Evolutionary conservation across 1,140 invertebrate genomes (phyloP).

Genomic region (Caenorhabditis inopinata): DNA sequence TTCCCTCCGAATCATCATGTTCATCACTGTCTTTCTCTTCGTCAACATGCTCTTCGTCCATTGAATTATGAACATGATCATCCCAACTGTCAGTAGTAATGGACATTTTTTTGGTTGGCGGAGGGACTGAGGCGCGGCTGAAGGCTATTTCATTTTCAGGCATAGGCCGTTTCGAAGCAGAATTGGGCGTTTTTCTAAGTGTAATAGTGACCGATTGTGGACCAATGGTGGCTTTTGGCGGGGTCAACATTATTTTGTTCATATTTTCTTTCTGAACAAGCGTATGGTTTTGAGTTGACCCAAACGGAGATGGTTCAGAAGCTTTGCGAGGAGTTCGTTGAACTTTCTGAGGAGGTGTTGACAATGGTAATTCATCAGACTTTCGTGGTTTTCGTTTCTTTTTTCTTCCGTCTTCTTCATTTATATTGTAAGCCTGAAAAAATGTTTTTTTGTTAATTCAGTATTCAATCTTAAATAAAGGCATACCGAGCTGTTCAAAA

Average conservation of each 20-base stretch:
- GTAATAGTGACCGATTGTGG: background rate
- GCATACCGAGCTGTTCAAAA: too few species aligned
- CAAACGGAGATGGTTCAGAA: too few species aligned
- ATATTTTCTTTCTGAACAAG: background rate
- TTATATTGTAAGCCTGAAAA: background rate
- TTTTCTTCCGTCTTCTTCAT: background rate
- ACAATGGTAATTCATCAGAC: too few species aligned
- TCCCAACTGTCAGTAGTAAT: background rate
- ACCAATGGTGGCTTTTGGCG: background rate
- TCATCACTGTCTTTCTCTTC: background rate
- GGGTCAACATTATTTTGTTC: background rate
- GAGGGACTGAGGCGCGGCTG: too few species aligned
- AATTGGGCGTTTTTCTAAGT: background rate
- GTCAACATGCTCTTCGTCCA: background rate
- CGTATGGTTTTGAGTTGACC: too few species aligned
- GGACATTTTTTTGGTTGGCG: background rate
- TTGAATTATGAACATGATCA: background rate
- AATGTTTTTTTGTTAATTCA: background rate
- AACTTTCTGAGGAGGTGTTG: background rate
- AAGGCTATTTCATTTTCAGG: background rate
- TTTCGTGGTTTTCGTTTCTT: background rate
- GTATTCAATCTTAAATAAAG: too few species aligned
- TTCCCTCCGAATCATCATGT: background rate
- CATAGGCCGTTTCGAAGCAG: background rate
- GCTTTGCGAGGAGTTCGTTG: too few species aligned